Percentiles rank a stretch among this genome's conserved stretches.
Evolutionary conservation across 2,113 vertebrate genomes (phyloP).

Genomic region (Lucifuga dentata): DNA sequence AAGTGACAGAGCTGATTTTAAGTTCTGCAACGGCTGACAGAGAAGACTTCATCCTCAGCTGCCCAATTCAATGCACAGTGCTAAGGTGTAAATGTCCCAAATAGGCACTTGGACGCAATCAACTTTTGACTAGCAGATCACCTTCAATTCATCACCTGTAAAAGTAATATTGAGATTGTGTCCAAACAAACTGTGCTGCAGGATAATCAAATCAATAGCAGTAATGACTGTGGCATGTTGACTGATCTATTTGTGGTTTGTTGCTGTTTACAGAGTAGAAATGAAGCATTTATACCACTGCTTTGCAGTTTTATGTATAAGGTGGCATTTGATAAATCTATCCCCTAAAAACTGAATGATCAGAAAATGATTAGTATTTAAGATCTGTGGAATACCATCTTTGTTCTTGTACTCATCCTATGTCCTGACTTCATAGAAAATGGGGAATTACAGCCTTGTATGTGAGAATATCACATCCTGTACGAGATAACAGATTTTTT

Average conservation of each 20-base stretch:
- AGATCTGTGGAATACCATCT: too few relatives aligned
- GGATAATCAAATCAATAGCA: slow-evolving; percentile 8
- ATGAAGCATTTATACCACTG: too few relatives aligned
- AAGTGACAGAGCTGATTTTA: background rate
- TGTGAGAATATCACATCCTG: too few relatives aligned
- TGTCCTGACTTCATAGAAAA: too few relatives aligned
- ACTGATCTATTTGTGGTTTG: slow-evolving; percentile 1
- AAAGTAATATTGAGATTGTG: slow-evolving; percentile 2
- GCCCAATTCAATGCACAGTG: slow-evolving; percentile 68
- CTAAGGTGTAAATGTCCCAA: slow-evolving; percentile 64
- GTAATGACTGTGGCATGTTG: slow-evolving; percentile 1
- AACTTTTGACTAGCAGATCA: slow-evolving; percentile 31
- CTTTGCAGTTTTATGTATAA: too few relatives aligned
- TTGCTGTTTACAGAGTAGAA: background rate
- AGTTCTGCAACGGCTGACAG: slow-evolving; percentile 12
- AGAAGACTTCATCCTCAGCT: slow-evolving; percentile 25
- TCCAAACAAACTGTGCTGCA: slow-evolving; percentile 11
- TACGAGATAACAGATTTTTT: too few relatives aligned
- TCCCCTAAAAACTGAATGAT: background rate
- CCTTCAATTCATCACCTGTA: background rate
- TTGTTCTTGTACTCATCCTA: too few relatives aligned
- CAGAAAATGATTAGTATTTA: too few relatives aligned
- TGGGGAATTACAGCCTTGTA: too few relatives aligned
- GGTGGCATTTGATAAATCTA: background rate
- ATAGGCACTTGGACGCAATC: slow-evolving; percentile 74